Base-by-base conservation (phyloP, 2,113 vertebrate genomes). In the Sphaerodactylus townsendi region DNA sequence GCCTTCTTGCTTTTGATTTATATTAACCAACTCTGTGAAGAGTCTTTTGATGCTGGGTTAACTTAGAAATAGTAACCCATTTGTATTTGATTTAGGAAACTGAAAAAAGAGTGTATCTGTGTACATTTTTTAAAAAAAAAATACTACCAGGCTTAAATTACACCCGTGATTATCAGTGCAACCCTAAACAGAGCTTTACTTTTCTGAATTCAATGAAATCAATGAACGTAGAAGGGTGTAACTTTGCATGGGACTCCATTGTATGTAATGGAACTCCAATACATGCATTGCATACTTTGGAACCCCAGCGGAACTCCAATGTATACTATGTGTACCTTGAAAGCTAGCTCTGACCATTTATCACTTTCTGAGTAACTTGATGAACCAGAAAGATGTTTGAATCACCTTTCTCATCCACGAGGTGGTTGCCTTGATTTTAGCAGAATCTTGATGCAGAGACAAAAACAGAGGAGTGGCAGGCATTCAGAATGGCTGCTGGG, bases 341-440 rank as follows among this genome's bases (percentile, higher is more conserved):
- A 78, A 83, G 1, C 1, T 69, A 5, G n/a, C 77, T 88, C 71
- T 82, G 37, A 33, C 39, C 71, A 78, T 77, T 30, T 69, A 74
- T 39, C 35, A 74, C 46, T 74, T 86, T 50, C 66, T 23, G 0
- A 80, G 79, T 15, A 83, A 48, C 74, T 84, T 25, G 35, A 11
- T 85, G 56, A 33, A 23, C 59, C 81, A 85, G 81, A 53, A 23
- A 19, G 53, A 65, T 53, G 56, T 90, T 79, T 83, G 86, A 89
- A 93, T 84, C 91, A 82, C 68, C 86, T 88, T 87, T 91, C 77
- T 53, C 37, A 87, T 87, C 68, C 87, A 25, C 78, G 82, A 72
- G 81, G 13, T 94, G 91, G 87, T 90, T 92, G 89, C 73, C 80
- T 86, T 82, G 70, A 74, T 87, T 79, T 9, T 92, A 92, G 87